A percentile compares a stretch with the other conserved stretches of the same genome.
These are phyloP conservation scores for Entomobrya proxima DNA, from an alignment of 2,888 invertebrate species.

Conservation along the genomic window DNA sequence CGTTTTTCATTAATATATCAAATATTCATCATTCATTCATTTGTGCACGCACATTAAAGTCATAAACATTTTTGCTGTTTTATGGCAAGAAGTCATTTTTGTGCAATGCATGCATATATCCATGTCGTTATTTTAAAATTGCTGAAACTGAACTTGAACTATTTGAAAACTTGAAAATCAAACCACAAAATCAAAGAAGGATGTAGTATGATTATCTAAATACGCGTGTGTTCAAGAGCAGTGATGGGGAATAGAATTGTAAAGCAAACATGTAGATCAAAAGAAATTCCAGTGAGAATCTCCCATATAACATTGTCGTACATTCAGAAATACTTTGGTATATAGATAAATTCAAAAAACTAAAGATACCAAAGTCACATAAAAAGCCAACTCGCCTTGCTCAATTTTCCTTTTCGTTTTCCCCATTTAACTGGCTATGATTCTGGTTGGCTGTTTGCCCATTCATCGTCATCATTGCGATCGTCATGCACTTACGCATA, in stretches of 20 bases:
- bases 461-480: not conserved
- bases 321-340: too few species aligned
- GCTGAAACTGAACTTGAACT: constrained; percentile 61
- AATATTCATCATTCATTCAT: too few species aligned
- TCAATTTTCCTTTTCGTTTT: not conserved
- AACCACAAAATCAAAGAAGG: not conserved
- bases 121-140: not conserved
- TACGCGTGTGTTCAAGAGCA: too few species aligned
- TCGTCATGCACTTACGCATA: constrained; percentile 49
- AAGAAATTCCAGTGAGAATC: too few species aligned
- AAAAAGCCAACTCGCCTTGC: not conserved
- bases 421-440: not conserved
- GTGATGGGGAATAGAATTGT: too few species aligned
- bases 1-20: too few species aligned
- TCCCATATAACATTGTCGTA: too few species aligned
- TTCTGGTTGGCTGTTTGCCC: constrained; percentile 45
- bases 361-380: not conserved
- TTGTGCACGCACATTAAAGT: too few species aligned
- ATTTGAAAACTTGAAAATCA: constrained; percentile 8
- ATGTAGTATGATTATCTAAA: too few species aligned
- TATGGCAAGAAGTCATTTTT: not conserved
- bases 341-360: too few species aligned
- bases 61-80: too few species aligned
- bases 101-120: not conserved
- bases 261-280: too few species aligned